A percentile compares a stretch with the other conserved stretches of the same genome.
Evolutionary conservation across 2,888 invertebrate genomes (phyloP).

Genomic region (Exephanes ischioxanthus): DNA sequence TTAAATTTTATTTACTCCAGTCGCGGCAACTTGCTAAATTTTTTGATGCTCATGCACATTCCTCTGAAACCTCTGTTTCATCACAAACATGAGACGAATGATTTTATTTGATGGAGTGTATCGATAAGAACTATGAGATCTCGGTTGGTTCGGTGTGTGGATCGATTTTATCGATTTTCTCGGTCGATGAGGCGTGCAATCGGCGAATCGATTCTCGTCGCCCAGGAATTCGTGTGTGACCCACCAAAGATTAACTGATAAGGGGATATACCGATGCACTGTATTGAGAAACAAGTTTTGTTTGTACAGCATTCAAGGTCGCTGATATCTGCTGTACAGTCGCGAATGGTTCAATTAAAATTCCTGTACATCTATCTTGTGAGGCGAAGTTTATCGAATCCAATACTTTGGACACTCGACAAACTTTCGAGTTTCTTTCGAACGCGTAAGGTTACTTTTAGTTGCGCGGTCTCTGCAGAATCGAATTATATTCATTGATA

Average conservation of each 20-base stretch:
- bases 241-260: not conserved
- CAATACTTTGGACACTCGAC: no score
- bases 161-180: conserved; percentile 53
- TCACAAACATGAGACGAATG: conserved; percentile 34
- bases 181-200: conserved; percentile 36
- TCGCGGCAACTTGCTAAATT: conserved; percentile 13
- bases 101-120: conserved; percentile 34
- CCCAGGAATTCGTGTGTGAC: conserved; percentile 5
- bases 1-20: conserved; percentile 26
- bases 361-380: no score
- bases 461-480: not conserved
- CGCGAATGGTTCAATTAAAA: no score
- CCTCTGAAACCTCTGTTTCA: not conserved
- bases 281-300: not conserved
- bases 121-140: conserved; percentile 23
- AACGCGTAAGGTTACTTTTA: not conserved
- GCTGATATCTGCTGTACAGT: no score
- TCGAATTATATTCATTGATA: not conserved
- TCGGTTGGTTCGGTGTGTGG: conserved; percentile 24
- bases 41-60: conserved; percentile 1
- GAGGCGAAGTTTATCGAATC: no score
- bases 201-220: conserved; percentile 49
- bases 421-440: no score
- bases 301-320: no score
- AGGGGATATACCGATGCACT: not conserved